Conservation (phyloP, 1,140 invertebrate species). For the Rhyacophila brunnea region DNA sequence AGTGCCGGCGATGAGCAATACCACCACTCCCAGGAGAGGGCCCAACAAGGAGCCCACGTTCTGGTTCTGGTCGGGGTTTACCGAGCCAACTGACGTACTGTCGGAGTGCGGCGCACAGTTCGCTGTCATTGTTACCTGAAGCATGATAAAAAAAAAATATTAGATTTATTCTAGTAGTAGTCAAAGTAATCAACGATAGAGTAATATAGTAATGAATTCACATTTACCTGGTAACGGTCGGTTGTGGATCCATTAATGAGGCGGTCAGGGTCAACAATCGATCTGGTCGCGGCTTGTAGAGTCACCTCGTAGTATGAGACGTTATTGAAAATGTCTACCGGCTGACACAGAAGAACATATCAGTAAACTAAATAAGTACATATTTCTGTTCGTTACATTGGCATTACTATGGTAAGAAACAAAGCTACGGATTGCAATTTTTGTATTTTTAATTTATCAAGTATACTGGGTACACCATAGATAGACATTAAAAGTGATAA, state of each 20-base stretch:
- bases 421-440: too few species aligned
- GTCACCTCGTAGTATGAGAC: slow-evolving; percentile 47
- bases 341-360: slow-evolving; percentile 38
- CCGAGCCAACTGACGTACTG: slow-evolving; percentile 3
- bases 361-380: too few species aligned
- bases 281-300: slow-evolving; percentile 46
- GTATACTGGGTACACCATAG: too few species aligned
- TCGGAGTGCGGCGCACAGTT: slow-evolving; percentile 19
- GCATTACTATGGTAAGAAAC: too few species aligned
- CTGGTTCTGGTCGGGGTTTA: background rate
- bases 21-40: slow-evolving; percentile 6
- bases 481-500: too few species aligned
- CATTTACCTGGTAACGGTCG: slow-evolving; percentile 40
- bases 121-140: slow-evolving; percentile 23
- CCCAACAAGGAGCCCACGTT: slow-evolving; percentile 2
- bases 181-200: background rate
- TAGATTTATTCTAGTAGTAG: background rate
- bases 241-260: slow-evolving; percentile 46
- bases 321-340: slow-evolving; percentile 43
- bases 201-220: background rate
- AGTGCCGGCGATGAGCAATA: background rate
- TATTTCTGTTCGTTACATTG: too few species aligned
- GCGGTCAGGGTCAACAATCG: slow-evolving; percentile 39
- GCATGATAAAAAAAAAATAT: background rate
- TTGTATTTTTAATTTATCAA: too few species aligned